Evolutionary conservation across 2,888 invertebrate species (phyloP), one percentile per base, ranked within the genome.

Genomic region (Drosophila multiciliata): DNA sequence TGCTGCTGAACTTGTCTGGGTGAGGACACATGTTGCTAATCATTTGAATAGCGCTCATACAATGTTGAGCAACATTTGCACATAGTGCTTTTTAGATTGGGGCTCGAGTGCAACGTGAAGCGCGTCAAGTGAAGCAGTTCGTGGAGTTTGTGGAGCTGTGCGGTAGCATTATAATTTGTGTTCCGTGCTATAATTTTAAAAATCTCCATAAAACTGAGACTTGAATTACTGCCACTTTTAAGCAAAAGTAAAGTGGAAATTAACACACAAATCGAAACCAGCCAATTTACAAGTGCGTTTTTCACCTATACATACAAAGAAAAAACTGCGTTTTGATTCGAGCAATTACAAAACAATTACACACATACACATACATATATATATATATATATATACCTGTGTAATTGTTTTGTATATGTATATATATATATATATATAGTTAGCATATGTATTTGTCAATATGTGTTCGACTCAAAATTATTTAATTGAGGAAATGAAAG

Each of bases 401-500:
- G 42, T 49, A 66, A 26, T 45, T 60, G 57, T 35, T 26, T 26
- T 57, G 12, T 26, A 62, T 42, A 20, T 40, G 12, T 63, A 45
- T 55, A 15, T 60, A 38, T n/a, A 23, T 40, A n/a, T n/a, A n/a
- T n/a, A 17, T 45, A 49, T 50, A 29, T 42, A 54, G 26, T 29
- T 48, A 23, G 9, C 45, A 67, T 59, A 55, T 55, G 42, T 42
- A 66, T 33, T 45, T 60, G 57, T 45, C 40, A 63, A 55, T 58
- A 53, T 49, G 48, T 65, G 60, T 72, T 62, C 55, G 61, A 73
- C 61, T 57, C 38, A 26, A 54, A 55, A 66, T 74, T 35, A 71
- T 54, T 78, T 63, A 76, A 71, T 72, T 85, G 72, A 78, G 84
- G 84, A 84, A 84, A 84, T 86, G 78, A 82, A 84, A 83, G 76